Conservation (phyloP, 1,140 invertebrate genomes). For the Anastatus disparis region DNA sequence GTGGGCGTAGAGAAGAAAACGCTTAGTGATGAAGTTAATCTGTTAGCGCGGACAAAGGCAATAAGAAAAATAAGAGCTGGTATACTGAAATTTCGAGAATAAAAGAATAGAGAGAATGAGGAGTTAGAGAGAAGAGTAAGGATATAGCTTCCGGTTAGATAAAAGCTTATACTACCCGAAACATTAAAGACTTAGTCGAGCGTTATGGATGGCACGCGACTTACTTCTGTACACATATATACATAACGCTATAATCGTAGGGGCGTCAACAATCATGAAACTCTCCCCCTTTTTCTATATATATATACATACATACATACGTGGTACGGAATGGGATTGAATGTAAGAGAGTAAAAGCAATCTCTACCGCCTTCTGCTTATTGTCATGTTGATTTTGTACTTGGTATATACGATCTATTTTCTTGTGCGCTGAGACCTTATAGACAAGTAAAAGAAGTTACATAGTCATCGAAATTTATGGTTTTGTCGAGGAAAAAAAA, state of each 20-base stretch:
- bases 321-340: no score
- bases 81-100: no score
- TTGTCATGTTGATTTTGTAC: conserved; percentile 39
- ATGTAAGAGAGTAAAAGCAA: no score
- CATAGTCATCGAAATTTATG: conserved; percentile 41
- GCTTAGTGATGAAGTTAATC: conserved; percentile 60
- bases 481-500: no score
- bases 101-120: no score
- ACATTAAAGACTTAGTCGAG: conserved; percentile 51
- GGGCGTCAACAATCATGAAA: conserved; percentile 54
- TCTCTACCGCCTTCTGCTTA: conserved; percentile 49
- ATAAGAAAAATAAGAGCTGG: conserved; percentile 43
- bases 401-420: neutral
- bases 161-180: conserved; percentile 51
- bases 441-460: no score
- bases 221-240: no score
- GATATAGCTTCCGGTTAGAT: conserved; percentile 56
- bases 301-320: no score
- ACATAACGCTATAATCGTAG: conserved; percentile 58
- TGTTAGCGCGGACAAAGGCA: conserved; percentile 55
- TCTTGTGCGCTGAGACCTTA: no score
- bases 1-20: conserved; percentile 46
- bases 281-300: no score
- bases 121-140: no score
- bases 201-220: conserved; percentile 55